Conservation (phyloP, 2,888 invertebrate species). For the Rhagonycha fulva region DNA sequence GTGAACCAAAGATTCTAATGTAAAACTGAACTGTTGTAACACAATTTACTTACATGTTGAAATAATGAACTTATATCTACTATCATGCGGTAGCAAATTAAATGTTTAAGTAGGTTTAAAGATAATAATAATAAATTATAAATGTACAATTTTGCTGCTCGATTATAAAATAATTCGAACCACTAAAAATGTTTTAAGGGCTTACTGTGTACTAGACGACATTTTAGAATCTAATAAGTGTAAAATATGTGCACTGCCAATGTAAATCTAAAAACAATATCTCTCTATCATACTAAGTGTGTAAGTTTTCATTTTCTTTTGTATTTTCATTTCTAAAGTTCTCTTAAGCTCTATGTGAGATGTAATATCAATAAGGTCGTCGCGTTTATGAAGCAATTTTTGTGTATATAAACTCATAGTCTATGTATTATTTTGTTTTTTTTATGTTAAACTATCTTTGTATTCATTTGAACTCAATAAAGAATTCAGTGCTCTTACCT, state of each 20-base stretch:
- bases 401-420: constrained; percentile 19
- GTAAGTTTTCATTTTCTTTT: constrained; percentile 11
- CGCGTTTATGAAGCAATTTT: constrained; percentile 14
- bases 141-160: constrained; percentile 24
- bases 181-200: constrained; percentile 33
- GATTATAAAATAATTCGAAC: constrained; percentile 23
- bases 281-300: constrained; percentile 19
- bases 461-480: constrained; percentile 41
- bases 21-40: constrained; percentile 20
- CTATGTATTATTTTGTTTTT: constrained; percentile 14
- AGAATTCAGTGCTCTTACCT: constrained; percentile 49
- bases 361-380: constrained; percentile 12
- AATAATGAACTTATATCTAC: constrained; percentile 19
- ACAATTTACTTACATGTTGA: constrained; percentile 23
- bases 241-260: constrained; percentile 46
- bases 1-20: constrained; percentile 22
- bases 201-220: constrained; percentile 29
- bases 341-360: constrained; percentile 16
- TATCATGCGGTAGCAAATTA: constrained; percentile 20
- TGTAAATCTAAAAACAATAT: constrained; percentile 38
- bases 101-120: constrained; percentile 22
- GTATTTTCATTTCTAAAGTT: constrained; percentile 15
- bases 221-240: constrained; percentile 40
- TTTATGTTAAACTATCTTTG: constrained; percentile 3
- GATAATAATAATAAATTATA: constrained; percentile 14